These are phyloP conservation scores for Sphenopsis melanotis DNA, from an alignment of 2,797 vertebrate species.

Conservation along the genomic window DNA sequence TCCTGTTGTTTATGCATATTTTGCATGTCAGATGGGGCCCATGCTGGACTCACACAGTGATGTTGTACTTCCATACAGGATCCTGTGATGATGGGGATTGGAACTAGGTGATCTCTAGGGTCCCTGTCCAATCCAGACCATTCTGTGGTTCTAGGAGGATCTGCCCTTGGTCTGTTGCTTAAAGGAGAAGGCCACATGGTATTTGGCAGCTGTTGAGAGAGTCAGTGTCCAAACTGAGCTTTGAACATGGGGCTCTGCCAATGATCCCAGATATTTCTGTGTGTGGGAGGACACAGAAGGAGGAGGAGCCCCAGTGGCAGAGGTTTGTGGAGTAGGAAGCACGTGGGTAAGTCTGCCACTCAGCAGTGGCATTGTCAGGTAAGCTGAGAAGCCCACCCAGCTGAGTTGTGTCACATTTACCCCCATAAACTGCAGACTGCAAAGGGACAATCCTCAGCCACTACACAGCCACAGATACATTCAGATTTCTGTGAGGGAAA, in stretches of 20 bases:
- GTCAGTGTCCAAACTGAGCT: not conserved
- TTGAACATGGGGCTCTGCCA: not conserved
- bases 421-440: not conserved
- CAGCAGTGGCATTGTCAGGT: not conserved
- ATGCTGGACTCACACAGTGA: not conserved
- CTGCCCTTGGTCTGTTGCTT: not conserved
- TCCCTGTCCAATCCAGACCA: not conserved
- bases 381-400: not conserved
- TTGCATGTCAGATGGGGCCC: not conserved
- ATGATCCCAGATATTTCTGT: not conserved
- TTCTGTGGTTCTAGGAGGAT: not conserved
- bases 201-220: not conserved
- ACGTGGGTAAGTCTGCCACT: not conserved
- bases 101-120: not conserved
- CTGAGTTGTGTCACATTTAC: fast-evolving
- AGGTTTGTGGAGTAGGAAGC: not conserved
- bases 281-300: not conserved
- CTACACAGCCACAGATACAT: not conserved
- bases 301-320: not conserved
- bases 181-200: not conserved
- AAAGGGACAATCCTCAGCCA: not conserved
- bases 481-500: not conserved
- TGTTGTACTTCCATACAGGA: not conserved
- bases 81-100: not conserved
- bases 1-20: not conserved